Evolutionary conservation across 2,113 vertebrate genomes (phyloP).

Genomic region (Urocitellus parryii): DNA sequence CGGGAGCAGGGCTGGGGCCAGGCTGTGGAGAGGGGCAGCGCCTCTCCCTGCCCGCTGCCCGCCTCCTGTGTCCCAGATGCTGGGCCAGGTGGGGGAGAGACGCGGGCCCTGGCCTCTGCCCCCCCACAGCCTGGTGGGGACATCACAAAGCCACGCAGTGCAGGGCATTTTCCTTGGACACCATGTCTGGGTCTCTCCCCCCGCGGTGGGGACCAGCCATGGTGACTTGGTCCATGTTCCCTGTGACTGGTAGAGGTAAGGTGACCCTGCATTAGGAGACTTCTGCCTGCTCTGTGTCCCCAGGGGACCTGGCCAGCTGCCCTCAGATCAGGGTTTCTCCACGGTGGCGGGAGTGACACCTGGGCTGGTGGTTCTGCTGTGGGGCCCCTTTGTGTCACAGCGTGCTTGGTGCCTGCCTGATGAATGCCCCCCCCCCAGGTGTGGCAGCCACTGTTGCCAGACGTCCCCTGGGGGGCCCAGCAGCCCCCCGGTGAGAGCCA

Average conservation of each 20-base stretch:
- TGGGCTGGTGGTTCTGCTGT: accelerated
- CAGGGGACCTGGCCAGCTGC: not conserved
- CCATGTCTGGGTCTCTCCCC: not conserved
- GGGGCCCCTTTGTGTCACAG: accelerated
- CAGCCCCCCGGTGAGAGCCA: not conserved
- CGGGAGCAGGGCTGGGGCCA: no score
- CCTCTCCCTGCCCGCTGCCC: not conserved
- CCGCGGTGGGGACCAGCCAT: not conserved
- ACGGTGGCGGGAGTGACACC: accelerated
- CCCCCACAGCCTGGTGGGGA: not conserved
- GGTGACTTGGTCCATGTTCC: not conserved
- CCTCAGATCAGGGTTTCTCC: not conserved
- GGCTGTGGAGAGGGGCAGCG: accelerated
- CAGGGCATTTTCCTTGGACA: not conserved
- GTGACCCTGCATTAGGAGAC: not conserved
- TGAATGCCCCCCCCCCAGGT: accelerated
- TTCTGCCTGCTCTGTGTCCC: not conserved
- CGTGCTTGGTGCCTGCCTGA: not conserved
- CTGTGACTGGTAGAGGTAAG: not conserved
- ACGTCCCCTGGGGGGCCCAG: not conserved
- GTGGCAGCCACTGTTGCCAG: no score
- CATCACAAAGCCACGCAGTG: accelerated
- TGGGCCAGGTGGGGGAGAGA: not conserved
- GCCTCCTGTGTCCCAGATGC: not conserved
- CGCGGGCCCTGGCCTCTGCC: accelerated